These are phyloP conservation scores for Cervus canadensis DNA, from an alignment of 2,113 vertebrate species.

Conservation along the genomic window DNA sequence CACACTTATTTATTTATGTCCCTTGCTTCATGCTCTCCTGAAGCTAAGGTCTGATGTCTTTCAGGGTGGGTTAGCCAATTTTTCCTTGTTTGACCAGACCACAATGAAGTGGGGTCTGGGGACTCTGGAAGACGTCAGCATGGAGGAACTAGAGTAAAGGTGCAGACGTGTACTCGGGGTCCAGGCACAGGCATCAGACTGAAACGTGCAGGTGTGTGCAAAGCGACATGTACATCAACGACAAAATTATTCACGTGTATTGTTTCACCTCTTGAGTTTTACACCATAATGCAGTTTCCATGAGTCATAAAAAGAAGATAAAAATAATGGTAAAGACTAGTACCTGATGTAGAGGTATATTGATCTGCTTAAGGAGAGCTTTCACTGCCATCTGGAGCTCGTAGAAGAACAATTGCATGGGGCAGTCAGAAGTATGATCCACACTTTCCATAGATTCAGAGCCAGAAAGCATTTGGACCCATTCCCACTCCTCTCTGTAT, in stretches of 20 bases:
- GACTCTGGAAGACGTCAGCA: neutral
- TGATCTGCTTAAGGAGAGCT: slow-evolving; percentile 93
- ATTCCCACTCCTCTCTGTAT: slow-evolving; percentile 97
- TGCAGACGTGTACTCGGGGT: neutral
- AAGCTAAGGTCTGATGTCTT: neutral
- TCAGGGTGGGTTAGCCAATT: neutral
- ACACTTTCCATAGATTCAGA: slow-evolving; percentile 86
- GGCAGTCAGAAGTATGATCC: slow-evolving; percentile 85
- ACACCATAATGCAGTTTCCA: slow-evolving; percentile 29
- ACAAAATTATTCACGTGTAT: neutral
- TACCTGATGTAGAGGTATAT: slow-evolving; percentile 96
- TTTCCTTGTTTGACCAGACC: neutral
- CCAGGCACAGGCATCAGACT: neutral
- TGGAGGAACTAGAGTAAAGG: neutral
- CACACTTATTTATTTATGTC: neutral
- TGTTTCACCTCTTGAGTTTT: slow-evolving; percentile 13
- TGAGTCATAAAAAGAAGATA: slow-evolving; percentile 63
- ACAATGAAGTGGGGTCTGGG: neutral
- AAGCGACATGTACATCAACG: neutral
- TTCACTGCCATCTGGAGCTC: slow-evolving; percentile 94
- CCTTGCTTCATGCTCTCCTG: neutral
- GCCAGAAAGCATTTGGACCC: slow-evolving; percentile 92
- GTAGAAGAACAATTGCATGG: slow-evolving; percentile 89
- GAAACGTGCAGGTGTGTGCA: neutral
- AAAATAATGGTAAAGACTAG: slow-evolving; percentile 63